Evolutionary conservation across 2,797 vertebrate genomes (phyloP), one percentile per base, ranked within the genome.

Genomic region (Apogon talboti): DNA sequence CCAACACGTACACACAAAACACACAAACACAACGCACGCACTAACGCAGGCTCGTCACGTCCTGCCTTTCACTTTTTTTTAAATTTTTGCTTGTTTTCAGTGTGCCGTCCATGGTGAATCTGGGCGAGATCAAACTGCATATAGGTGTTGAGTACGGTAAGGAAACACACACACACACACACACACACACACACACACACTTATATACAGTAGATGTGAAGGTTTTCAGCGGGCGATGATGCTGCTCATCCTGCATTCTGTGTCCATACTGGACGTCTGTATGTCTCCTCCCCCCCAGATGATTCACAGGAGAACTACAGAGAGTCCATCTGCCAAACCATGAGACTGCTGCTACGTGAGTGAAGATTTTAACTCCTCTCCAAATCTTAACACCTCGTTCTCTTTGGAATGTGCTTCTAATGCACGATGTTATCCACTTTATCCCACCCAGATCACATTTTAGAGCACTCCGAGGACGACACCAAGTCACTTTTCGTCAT

Each of bases 401-500:
- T 57, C 43, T 63, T 56, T 55, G 6, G 45, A 62, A 44, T 53
- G n/a, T 55, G 55, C 42, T 40, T 30, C 42, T 52, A 58, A 55
- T 51, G 43, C 50, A 65, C 67, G 67, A 38, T 61, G 56, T 52
- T 64, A 4, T 52, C 24, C 28, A 16, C 16, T 69, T 53, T 44
- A 54, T 69, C 11, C 49, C 11, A n/a, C 76, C 60, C 86, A 99
- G 98, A 95, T 84, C 95, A 96, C 77, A 95, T 99, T 82, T 91
- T 98, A 87, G 94, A 97, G 82, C 93, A 96, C 74, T 98, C 97
- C 0, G 97, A 99, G 87, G 98, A 99, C 86, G 97, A 99, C 83
- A 99, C 95, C 57, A 99, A 98, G 86, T 99, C 97, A 0, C 94
- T 99, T 33, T 98, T 98, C 82, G 91, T 96, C 77, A 96, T 98